Base-by-base conservation (phyloP, 30 jellyfish, hydroid and myxozoan genomes). In the Mastigias papua region DNA sequence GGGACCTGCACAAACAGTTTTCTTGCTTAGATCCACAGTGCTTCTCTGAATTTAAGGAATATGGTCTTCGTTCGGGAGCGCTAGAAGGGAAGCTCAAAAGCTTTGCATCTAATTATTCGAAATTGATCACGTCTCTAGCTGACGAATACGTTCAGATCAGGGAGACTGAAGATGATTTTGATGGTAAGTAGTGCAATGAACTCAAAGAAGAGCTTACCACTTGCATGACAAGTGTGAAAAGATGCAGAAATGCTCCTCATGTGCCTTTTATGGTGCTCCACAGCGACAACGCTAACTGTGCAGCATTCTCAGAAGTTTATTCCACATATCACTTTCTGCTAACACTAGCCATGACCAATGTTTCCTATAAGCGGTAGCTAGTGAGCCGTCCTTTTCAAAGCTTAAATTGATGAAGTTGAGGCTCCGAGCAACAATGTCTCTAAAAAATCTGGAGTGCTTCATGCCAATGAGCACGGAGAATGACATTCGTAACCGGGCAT, bases 291-390 rank as follows among this genome's bases (percentile, higher is more conserved):
- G 25, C 17, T 21, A 51, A 51, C 27, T 4, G 67, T 21, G 27
- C 67, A 51, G 67, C 67, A 10, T 51, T 51, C 67, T 51, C 67
- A n/a, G n/a, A n/a, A 51, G 25, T 51, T 5, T 51, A 51, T 51
- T 51, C 67, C 27, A 23, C 23, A 51, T 51, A 51, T 21, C 67
- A 51, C 17, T 51, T 51, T 21, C 9, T 83, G 78, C 22, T 83
- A 37, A 83, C 93, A 63, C 42, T 83, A 57, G 87, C 86, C 34
- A 86, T 83, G 10, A 83, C 93, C 34, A 87, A 83, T 48, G 93
- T 83, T 5, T 87, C 50, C 49, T 83, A 79, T 70, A 87, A 82
- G 48, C 51, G 86, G 19, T 69, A 25, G n/a, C n/a, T n/a, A n/a
- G n/a, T n/a, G n/a, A n/a, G n/a, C n/a, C n/a, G n/a, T n/a, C n/a